Evolutionary conservation across 2,888 invertebrate genomes (phyloP), one percentile per base, ranked within the genome.

Genomic region (Apodemia zela): DNA sequence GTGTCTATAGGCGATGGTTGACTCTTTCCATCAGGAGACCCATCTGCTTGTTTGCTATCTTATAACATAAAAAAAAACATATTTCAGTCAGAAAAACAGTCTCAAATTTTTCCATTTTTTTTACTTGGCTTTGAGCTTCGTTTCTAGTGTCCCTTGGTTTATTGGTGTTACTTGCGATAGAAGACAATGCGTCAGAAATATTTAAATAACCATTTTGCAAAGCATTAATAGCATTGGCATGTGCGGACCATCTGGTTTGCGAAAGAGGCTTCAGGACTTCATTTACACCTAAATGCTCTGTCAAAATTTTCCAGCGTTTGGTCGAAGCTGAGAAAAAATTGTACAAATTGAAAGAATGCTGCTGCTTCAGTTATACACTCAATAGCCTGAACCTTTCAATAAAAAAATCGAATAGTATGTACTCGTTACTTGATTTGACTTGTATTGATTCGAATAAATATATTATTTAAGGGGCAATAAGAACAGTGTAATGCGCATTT

Each of bases 201-300:
- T 21, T 42, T 45, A 17, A 33, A 42, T 42, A 45, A 60, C 60
- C 42, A 60, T 45, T 60, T 21, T 45, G 60, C 60, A 60, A 60
- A 21, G 62, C 45, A 62, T 62, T 59, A 62, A 62, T 62, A 62
- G 59, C 62, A 62, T 62, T 62, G 45, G 47, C 62, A 25, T 13
- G 62, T 59, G 62, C 47, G 18, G 59, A 62, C 62, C 59, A 62
- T 62, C 62, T 58, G 13, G 15, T 45, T 45, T 45, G 4, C 1
- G 15, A 45, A 45, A 45, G 45, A n/a, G 45, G n/a, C 8, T n/a
- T 49, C 17, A n/a, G 47, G 8, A n/a, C 15, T n/a, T 7, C 2
- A 7, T 47, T n/a, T 47, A 7, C n/a, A 47, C 47, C 47, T 13
- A 45, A 7, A 47, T 15, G 47, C 5, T 47, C 47, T 47, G 47